Percentiles rank a stretch among this genome's conserved stretches.
Conservation (phyloP, 2,888 invertebrate genomes). For the Chironomus riparius region DNA sequence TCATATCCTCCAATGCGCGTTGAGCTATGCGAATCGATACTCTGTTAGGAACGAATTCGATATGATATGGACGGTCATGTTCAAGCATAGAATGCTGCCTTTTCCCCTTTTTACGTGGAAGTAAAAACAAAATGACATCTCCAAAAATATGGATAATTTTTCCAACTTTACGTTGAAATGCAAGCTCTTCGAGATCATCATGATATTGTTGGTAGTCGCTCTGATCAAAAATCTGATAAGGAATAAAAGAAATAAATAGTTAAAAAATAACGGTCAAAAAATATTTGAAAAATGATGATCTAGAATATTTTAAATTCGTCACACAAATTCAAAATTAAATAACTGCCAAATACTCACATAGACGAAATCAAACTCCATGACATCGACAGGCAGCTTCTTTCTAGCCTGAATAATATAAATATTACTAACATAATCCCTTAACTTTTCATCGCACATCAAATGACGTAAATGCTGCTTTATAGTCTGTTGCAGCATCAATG, state of each 20-base stretch:
- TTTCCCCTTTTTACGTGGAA: not conserved
- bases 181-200: constrained; percentile 4
- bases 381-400: not conserved
- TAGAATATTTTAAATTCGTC: too few species aligned
- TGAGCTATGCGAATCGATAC: not conserved
- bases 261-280: too few species aligned
- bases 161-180: not conserved
- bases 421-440: not conserved
- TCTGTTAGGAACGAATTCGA: constrained; percentile 12
- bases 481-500: not conserved
- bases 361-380: not conserved
- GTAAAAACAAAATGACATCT: not conserved
- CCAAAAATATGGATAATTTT: not conserved
- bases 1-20: not conserved
- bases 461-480: not conserved
- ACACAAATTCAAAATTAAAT: too few species aligned
- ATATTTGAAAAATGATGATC: too few species aligned
- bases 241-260: too few species aligned
- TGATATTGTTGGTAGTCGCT: not conserved
- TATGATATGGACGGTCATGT: not conserved
- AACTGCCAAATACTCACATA: not conserved
- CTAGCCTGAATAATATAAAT: not conserved
- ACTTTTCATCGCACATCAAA: not conserved
- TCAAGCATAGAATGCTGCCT: not conserved
- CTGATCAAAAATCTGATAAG: not conserved